These are phyloP conservation scores for Parthenolecanium corni DNA, from an alignment of 2,888 invertebrate species.

Conservation along the genomic window DNA sequence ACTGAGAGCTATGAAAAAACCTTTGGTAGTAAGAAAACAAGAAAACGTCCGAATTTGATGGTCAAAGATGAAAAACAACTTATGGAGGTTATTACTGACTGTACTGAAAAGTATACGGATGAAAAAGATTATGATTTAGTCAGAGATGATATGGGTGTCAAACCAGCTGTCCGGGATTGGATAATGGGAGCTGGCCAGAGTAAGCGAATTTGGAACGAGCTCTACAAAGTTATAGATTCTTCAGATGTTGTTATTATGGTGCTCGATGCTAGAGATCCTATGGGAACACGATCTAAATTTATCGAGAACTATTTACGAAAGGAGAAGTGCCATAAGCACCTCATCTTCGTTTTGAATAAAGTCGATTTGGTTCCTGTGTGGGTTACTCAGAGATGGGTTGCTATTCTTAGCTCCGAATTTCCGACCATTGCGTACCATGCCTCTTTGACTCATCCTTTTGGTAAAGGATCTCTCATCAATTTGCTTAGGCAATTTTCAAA, in stretches of 20 bases:
- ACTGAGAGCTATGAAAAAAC: slow-evolving; percentile 88
- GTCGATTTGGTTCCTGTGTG: slow-evolving; percentile 92
- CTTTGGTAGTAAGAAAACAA: slow-evolving; percentile 86
- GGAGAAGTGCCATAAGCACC: slow-evolving; percentile 93
- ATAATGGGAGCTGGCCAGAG: slow-evolving; percentile 93
- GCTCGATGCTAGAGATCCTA: slow-evolving; percentile 92
- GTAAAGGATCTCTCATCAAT: slow-evolving; percentile 93
- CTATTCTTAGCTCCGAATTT: slow-evolving; percentile 82
- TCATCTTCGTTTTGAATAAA: slow-evolving; percentile 95
- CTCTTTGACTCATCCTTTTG: slow-evolving; percentile 96
- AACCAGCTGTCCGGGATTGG: slow-evolving; percentile 77
- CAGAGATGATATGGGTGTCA: slow-evolving; percentile 61
- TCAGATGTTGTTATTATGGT: slow-evolving; percentile 95
- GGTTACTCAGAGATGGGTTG: slow-evolving; percentile 97
- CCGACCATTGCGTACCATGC: slow-evolving; percentile 98
- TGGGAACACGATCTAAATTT: slow-evolving; percentile 87
- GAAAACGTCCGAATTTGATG: slow-evolving; percentile 76
- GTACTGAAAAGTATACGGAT: slow-evolving; percentile 61
- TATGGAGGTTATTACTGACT: slow-evolving; percentile 57
- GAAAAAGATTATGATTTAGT: slow-evolving; percentile 67
- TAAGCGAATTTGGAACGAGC: slow-evolving; percentile 94
- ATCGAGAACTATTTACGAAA: slow-evolving; percentile 84
- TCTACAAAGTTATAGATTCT: slow-evolving; percentile 97
- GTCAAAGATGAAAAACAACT: slow-evolving; percentile 67
- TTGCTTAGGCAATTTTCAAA: slow-evolving; percentile 89